Base-by-base conservation (phyloP, 2,888 invertebrate species). In the Tipula helvola region DNA sequence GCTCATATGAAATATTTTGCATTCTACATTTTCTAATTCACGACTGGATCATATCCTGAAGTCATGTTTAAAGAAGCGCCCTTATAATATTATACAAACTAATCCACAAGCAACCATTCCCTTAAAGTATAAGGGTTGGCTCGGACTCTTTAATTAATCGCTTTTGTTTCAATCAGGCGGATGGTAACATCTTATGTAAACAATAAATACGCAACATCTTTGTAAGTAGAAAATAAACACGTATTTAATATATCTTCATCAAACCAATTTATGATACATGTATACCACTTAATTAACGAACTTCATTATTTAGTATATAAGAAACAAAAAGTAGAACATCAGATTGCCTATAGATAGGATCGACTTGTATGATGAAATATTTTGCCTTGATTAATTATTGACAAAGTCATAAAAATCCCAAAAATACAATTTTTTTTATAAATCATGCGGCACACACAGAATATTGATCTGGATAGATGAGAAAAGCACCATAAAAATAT, bases 361-460 rank as follows among this genome's bases (percentile, higher is more conserved):
- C 5, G 16, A 16, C 16, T 16, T 16, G 12, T 28, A 71, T 28
- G 28, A 71, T 71, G 5, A 71, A 71, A 71, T 71, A 71, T 71
- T 71, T 71, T 71, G 71, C 71, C 71, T 71, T 71, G 71, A 71
- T 71, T 71, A 71, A 71, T 71, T 71, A 71, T 71, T 71, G 71
- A 71, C 71, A 71, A 71, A 71, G 71, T 71, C 71, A 71, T 71
- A 71, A 71, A 71, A 71, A 71, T 71, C 28, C 71, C 10, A 28
- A 71, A 71, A 28, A 71, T 10, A 28, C 28, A 71, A 71, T 28
- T 28, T 71, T 57, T 28, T 71, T 18, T 18, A 71, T 71, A 28
- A 71, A 71, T 71, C 71, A 71, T 28, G 71, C 71, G 52, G n/a
- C 52, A 16, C 28, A 71, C 28, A 71, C 28, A 71, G 71, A 71